Evolutionary conservation across 2,797 vertebrate species (phyloP).

Genomic region (Mus minutoides): DNA sequence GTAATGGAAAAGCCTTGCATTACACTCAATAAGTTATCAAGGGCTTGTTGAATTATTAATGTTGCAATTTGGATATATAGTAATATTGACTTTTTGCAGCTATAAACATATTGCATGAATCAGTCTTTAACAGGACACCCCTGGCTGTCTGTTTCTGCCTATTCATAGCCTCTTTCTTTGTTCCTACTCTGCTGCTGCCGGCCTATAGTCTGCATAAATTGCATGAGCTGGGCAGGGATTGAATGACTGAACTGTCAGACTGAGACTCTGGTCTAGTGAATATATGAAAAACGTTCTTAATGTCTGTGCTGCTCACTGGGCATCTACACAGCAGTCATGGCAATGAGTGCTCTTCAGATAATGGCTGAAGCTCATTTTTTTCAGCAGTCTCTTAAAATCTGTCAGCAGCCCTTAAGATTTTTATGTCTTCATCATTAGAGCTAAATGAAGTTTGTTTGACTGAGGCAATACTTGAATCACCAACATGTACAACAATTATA

Average conservation of each 20-base stretch:
- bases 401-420: constrained; percentile 30
- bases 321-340: neutral
- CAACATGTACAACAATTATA: neutral
- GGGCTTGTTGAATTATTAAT: constrained; percentile 61
- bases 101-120: constrained; percentile 39
- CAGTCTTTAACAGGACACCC: neutral
- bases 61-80: constrained; percentile 34
- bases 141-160: constrained; percentile 42
- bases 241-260: neutral
- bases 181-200: neutral
- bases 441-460: constrained; percentile 29
- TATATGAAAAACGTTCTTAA: constrained; percentile 10
- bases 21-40: constrained; percentile 28
- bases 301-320: neutral
- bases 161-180: constrained; percentile 22
- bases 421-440: constrained; percentile 39
- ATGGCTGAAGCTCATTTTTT: neutral
- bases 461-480: constrained; percentile 10
- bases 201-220: constrained; percentile 23
- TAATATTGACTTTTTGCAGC: constrained; percentile 50
- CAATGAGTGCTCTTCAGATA: constrained; percentile 18
- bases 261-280: constrained; percentile 32
- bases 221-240: neutral
- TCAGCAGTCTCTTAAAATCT: neutral
- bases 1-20: constrained; percentile 47